These are phyloP conservation scores for Palaemon carinicauda DNA, from an alignment of 1,140 invertebrate species.

Conservation along the genomic window DNA sequence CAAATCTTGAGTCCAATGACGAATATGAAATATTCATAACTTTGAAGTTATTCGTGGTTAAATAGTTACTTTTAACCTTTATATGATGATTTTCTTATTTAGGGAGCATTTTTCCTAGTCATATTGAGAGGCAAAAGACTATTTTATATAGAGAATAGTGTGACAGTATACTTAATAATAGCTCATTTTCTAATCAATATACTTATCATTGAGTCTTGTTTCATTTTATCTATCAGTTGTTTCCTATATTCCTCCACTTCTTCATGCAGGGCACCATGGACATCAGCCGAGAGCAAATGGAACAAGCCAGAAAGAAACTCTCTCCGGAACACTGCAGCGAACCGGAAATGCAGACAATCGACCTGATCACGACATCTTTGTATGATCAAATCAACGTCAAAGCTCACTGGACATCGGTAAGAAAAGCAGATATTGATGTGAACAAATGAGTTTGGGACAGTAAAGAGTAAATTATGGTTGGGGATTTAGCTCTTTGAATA, in stretches of 20 bases:
- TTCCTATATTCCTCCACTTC: not conserved
- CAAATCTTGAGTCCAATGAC: no score
- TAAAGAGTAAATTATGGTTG: no score
- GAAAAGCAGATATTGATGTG: not conserved
- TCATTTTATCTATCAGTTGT: not conserved
- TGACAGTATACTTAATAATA: no score
- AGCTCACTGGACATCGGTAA: not conserved
- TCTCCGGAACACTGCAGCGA: not conserved
- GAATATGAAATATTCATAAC: no score
- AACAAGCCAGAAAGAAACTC: not conserved
- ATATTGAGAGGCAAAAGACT: no score
- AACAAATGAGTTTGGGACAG: not conserved
- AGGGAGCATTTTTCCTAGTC: no score
- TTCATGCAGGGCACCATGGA: not conserved
- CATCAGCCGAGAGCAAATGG: not conserved
- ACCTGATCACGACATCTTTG: not conserved
- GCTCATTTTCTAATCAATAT: not conserved
- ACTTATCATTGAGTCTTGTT: not conserved
- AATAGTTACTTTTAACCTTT: no score
- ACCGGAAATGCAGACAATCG: not conserved
- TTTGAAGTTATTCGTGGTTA: no score
- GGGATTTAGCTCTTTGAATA: no score
- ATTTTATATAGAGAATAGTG: no score
- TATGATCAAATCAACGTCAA: not conserved
- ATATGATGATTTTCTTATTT: no score